Evolutionary conservation across 1,140 invertebrate genomes (phyloP).

Genomic region (Oedothorax gibbosus): DNA sequence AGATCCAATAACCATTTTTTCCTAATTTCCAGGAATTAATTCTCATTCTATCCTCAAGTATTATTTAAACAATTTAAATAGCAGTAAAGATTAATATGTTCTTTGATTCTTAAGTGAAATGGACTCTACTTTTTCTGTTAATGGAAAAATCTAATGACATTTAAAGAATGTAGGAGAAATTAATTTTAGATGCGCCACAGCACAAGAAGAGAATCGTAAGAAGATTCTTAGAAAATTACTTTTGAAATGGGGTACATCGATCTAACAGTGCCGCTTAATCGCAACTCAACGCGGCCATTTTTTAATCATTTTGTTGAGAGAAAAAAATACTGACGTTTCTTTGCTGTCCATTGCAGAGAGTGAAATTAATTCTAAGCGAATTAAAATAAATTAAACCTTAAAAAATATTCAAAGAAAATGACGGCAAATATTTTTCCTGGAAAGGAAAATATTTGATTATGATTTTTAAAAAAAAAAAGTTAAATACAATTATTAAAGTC

Average conservation of each 20-base stretch:
- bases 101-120: constrained; percentile 15
- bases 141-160: constrained; percentile 44
- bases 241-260: constrained; percentile 33
- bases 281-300: constrained; percentile 7
- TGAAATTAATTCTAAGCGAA: constrained; percentile 19
- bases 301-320: constrained; percentile 20
- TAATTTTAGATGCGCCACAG: constrained; percentile 46
- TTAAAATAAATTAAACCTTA: neutral
- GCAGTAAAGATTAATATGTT: constrained; percentile 26
- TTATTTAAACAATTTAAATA: constrained; percentile 45
- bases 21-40: neutral
- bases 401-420: too few relatives aligned
- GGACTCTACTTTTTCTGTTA: constrained; percentile 1
- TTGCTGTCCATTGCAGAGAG: neutral
- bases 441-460: too few relatives aligned
- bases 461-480: too few relatives aligned
- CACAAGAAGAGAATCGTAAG: neutral
- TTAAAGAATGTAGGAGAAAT: constrained; percentile 40
- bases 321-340: constrained; percentile 5
- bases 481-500: too few relatives aligned
- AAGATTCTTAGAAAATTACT: constrained; percentile 38
- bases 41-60: neutral
- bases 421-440: too few relatives aligned
- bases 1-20: too few relatives aligned
- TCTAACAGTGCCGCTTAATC: constrained; percentile 27